These are phyloP conservation scores for Cyclura pinguis DNA, from an alignment of 2,797 vertebrate species.

Conservation along the genomic window DNA sequence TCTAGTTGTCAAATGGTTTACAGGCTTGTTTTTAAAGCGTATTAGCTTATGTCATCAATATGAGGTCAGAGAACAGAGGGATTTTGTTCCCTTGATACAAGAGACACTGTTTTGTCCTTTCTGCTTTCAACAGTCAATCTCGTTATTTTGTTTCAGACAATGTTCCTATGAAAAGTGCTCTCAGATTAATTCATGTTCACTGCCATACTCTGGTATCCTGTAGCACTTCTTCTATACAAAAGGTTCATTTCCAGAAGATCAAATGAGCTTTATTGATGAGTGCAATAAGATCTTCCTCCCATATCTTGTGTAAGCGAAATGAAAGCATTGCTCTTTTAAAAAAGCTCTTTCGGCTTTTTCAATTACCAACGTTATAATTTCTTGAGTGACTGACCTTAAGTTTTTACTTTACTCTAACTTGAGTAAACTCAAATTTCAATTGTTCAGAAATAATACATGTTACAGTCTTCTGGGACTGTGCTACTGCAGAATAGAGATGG, in stretches of 20 bases:
- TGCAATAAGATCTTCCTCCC: slow-evolving; percentile 69
- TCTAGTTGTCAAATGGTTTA: slow-evolving; percentile 35
- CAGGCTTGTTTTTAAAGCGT: slow-evolving; percentile 29
- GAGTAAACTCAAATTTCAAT: slow-evolving; percentile 16
- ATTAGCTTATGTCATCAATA: slow-evolving; percentile 57
- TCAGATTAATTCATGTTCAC: slow-evolving; percentile 57
- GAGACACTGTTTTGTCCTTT: slow-evolving; percentile 63
- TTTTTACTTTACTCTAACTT: slow-evolving; percentile 2
- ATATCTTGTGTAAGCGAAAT: slow-evolving; percentile 56
- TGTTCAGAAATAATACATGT: slow-evolving; percentile 16
- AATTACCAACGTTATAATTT: slow-evolving; percentile 42
- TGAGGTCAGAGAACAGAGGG: slow-evolving; percentile 68
- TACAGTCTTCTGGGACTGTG: slow-evolving; percentile 12
- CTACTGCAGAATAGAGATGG: neutral
- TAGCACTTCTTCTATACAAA: slow-evolving; percentile 68
- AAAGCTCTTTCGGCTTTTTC: slow-evolving; percentile 46
- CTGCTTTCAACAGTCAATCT: slow-evolving; percentile 63
- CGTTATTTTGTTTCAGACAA: slow-evolving; percentile 68
- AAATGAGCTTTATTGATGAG: slow-evolving; percentile 64
- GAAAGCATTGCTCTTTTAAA: slow-evolving; percentile 52
- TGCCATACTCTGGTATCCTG: slow-evolving; percentile 61
- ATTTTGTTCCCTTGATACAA: slow-evolving; percentile 69
- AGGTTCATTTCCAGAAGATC: slow-evolving; percentile 69
- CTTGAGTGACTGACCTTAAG: slow-evolving; percentile 55
- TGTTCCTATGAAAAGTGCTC: slow-evolving; percentile 68